phyloP scores from a whole-genome alignment of 2,113 vertebrate species.

The Ailurus styani region DNA sequence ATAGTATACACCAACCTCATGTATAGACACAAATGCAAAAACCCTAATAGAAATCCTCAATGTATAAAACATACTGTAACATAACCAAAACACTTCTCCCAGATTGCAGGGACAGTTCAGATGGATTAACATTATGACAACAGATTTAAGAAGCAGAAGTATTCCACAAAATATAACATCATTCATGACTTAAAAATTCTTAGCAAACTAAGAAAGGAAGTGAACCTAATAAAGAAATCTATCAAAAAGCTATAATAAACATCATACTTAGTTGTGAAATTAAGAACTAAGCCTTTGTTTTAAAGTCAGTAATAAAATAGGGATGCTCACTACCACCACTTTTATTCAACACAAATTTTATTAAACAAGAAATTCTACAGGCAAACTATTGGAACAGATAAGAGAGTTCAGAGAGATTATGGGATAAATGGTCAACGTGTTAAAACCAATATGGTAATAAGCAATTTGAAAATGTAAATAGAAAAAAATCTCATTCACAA shows the following conservation, averaged over 20 bases:
- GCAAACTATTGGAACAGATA: background rate
- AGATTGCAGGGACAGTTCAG: background rate
- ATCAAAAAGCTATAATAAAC: background rate
- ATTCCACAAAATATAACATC: background rate
- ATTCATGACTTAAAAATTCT: background rate
- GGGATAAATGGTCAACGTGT: background rate
- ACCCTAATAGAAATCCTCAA: background rate
- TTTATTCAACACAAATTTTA: background rate
- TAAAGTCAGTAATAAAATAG: background rate
- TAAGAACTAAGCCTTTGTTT: background rate
- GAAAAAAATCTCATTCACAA: background rate
- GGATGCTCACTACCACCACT: background rate
- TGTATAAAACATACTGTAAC: background rate
- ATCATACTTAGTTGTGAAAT: background rate
- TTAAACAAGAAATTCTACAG: background rate
- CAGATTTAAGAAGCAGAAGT: background rate
- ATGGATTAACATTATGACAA: background rate
- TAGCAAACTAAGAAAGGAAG: background rate
- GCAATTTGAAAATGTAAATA: conserved; percentile 16
- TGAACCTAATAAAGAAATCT: background rate
- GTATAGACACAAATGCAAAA: background rate
- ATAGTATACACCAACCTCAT: background rate
- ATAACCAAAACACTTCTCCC: background rate
- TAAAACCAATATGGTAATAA: background rate
- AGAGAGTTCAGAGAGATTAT: background rate